Evolutionary conservation across 2,888 invertebrate species (phyloP).

Genomic region (Charanyca ferruginea): DNA sequence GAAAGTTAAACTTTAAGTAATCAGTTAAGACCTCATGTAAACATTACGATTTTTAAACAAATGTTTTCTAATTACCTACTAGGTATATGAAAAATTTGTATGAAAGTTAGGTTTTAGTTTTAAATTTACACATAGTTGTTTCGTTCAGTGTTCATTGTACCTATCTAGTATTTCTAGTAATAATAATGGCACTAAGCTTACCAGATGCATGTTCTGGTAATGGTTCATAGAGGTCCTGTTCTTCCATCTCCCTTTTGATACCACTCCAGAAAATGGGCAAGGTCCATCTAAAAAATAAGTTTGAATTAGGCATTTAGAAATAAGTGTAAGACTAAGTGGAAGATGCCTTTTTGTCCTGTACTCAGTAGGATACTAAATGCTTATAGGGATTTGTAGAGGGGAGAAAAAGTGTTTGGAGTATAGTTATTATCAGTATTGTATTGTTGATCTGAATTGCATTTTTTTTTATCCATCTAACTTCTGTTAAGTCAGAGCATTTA

Average conservation of each 20-base stretch:
- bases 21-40: too few relatives aligned
- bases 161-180: too few relatives aligned
- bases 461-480: background rate
- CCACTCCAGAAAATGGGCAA: slow-evolving; percentile 95
- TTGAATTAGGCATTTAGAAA: background rate
- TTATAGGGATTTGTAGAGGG: too few relatives aligned
- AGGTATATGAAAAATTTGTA: too few relatives aligned
- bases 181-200: slow-evolving; percentile 48
- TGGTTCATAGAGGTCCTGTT: slow-evolving; percentile 94
- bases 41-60: background rate
- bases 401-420: too few relatives aligned
- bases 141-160: background rate
- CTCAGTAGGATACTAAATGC: too few relatives aligned
- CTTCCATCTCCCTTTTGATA: slow-evolving; percentile 93
- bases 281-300: slow-evolving; percentile 92
- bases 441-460: background rate
- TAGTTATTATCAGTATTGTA: background rate
- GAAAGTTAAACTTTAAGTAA: too few relatives aligned
- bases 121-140: background rate
- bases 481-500: background rate
- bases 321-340: too few relatives aligned
- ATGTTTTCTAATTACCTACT: too few relatives aligned
- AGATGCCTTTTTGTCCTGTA: background rate
- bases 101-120: background rate
- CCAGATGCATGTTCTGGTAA: slow-evolving; percentile 94